Percentiles rank a stretch among this genome's conserved stretches.
phyloP scores from a whole-genome alignment of 2,888 invertebrate species.

The Perdita meconis region DNA sequence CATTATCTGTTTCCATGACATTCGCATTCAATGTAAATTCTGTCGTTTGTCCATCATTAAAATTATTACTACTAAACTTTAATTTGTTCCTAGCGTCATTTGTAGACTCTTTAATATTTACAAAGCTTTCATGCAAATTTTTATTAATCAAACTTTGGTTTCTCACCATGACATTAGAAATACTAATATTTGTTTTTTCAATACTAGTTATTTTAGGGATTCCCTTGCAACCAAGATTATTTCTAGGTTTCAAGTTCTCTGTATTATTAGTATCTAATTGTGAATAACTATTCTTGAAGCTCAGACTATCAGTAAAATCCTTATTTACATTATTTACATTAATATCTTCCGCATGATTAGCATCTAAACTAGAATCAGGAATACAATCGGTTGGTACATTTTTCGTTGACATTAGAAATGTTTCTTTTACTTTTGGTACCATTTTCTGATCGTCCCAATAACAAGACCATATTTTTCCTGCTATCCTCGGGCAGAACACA shows the following conservation, averaged over 20 bases:
- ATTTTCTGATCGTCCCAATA: constrained; percentile 62
- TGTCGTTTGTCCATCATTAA: constrained; percentile 7
- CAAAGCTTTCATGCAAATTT: constrained; percentile 3
- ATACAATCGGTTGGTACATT: background rate
- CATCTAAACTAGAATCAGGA: background rate
- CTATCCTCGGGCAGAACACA: constrained; percentile 40
- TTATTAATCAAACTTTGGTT: background rate
- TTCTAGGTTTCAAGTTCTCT: background rate
- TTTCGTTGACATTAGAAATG: constrained; percentile 7
- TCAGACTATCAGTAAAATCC: background rate
- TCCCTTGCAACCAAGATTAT: background rate
- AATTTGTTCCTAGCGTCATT: background rate
- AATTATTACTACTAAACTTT: background rate
- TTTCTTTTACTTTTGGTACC: constrained; percentile 25
- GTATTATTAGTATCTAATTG: background rate
- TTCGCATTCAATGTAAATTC: constrained; percentile 44
- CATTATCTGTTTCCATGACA: constrained; percentile 52
- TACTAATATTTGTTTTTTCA: constrained; percentile 49
- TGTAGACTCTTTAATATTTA: background rate
- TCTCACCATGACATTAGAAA: constrained; percentile 1
- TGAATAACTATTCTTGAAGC: background rate
- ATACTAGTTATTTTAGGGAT: constrained; percentile 45
- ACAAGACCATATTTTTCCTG: constrained; percentile 60
- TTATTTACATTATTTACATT: background rate
- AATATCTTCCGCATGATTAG: constrained; percentile 2